Conservation (phyloP, 1,140 invertebrate genomes). For the Coelopa frigida region DNA sequence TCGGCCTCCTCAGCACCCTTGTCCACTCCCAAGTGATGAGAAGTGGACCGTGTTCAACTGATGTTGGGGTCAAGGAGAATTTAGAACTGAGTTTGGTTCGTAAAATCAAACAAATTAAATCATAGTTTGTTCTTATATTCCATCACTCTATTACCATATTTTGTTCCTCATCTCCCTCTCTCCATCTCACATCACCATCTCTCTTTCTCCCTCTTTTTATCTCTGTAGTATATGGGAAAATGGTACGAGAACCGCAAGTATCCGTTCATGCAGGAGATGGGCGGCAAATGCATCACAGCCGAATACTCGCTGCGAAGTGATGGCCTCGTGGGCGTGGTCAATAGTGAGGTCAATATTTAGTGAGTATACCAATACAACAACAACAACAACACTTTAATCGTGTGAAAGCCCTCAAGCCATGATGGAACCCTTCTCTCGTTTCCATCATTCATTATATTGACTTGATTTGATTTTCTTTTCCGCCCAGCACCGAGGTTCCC, state of each 20-base stretch:
- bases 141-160: background rate
- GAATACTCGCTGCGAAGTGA: slow-evolving; percentile 52
- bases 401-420: no score
- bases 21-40: no score
- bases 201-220: background rate
- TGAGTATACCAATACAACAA: no score
- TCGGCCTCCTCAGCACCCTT: background rate
- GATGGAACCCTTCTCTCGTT: no score
- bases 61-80: no score
- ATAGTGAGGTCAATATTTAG: slow-evolving; percentile 49
- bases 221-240: slow-evolving; percentile 53
- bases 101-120: background rate
- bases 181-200: background rate
- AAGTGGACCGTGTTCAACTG: no score
- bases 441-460: no score
- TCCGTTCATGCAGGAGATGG: slow-evolving; percentile 63
- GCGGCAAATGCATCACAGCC: slow-evolving; percentile 62
- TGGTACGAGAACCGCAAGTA: slow-evolving; percentile 72
- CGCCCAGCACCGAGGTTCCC: background rate
- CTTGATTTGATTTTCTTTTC: background rate
- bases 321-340: slow-evolving; percentile 54
- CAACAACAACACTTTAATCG: background rate
- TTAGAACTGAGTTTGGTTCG: background rate
- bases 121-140: background rate
- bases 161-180: background rate